A percentile compares a stretch with the other conserved stretches of the same genome.
These are phyloP conservation scores for Steatocranus sp. DNA, from an alignment of 2,797 vertebrate species.

Conservation along the genomic window DNA sequence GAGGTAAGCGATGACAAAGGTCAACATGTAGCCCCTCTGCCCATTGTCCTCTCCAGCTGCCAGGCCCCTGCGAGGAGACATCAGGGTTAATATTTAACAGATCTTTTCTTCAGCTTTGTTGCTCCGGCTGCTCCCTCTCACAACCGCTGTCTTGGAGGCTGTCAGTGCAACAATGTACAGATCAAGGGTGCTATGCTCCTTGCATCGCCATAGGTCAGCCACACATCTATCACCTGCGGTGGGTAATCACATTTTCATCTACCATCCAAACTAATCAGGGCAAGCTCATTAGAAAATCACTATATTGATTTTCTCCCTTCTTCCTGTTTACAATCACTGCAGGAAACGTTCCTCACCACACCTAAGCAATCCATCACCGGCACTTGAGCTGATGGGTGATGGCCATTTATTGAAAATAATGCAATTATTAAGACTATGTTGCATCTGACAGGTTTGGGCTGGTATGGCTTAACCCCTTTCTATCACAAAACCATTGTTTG, in stretches of 20 bases:
- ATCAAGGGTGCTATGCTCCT: slow-evolving; percentile 61
- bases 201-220: slow-evolving; percentile 59
- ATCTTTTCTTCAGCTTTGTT: slow-evolving; percentile 56
- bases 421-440: slow-evolving; percentile 47
- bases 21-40: slow-evolving; percentile 98
- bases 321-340: slow-evolving; percentile 53
- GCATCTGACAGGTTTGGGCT: slow-evolving; percentile 43
- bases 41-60: slow-evolving; percentile 99
- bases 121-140: slow-evolving; percentile 22
- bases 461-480: slow-evolving; percentile 42
- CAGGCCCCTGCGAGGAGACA: slow-evolving; percentile 88
- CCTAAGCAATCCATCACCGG: slow-evolving; percentile 62
- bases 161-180: slow-evolving; percentile 60
- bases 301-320: slow-evolving; percentile 66
- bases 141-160: slow-evolving; percentile 55
- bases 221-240: slow-evolving; percentile 74
- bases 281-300: slow-evolving; percentile 75
- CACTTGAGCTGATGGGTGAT: slow-evolving; percentile 60
- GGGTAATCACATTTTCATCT: slow-evolving; percentile 77
- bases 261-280: slow-evolving; percentile 75
- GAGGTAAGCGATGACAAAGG: slow-evolving; percentile 97
- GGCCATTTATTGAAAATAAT: slow-evolving; percentile 57
- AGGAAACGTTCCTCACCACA: slow-evolving; percentile 50
- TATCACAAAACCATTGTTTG: not conserved
- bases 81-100: slow-evolving; percentile 78